Evolutionary conservation across 2,797 vertebrate species (phyloP), one percentile per base, ranked within the genome.

Genomic region (Champsocephalus esox): DNA sequence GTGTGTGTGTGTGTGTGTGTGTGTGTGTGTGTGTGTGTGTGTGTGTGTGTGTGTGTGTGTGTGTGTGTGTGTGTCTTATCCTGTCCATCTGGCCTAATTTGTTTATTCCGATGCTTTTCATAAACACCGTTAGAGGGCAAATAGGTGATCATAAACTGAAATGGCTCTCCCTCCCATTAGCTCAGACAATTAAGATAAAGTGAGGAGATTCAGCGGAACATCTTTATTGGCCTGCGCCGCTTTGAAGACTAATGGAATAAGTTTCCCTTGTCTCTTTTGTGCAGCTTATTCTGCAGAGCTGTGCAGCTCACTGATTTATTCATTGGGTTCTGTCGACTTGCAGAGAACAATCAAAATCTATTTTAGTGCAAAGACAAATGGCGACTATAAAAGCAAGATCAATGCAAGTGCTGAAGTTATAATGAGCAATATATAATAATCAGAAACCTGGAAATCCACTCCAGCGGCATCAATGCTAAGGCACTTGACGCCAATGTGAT

Each of bases 71-170:
- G 48, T 64, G 49, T 64, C 19, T 86, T 89, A 91, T 91, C 84
- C 48, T 54, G 41, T 48, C 70, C 84, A 84, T 83, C 73, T 64
- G 41, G 57, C 19, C 50, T 92, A 75, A 89, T 89, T 87, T 89
- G 88, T 89, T 87, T 88, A 89, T 86, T 71, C 70, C 67, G 52
- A 48, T 87, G 61, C 71, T 85, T 74, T 88, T 84, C 72, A 88
- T 88, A 91, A 91, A 93, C 89, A 91, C 78, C 77, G 87, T 92
- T 87, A 87, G 66, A 79, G 81, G 83, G 74, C 85, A 84, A 89
- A 92, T 83, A 89, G 74, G 87, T 89, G 85, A 89, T 82, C 72
- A 75, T 84, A 84, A 88, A 86, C 68, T 77, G 75, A 43, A 80
- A 68, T 77, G 62, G 38, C 77, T 80, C 72, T 80, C 72, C 81